These are phyloP conservation scores for Pelusios castaneus DNA, from an alignment of 2,113 vertebrate genomes.

Conservation along the genomic window DNA sequence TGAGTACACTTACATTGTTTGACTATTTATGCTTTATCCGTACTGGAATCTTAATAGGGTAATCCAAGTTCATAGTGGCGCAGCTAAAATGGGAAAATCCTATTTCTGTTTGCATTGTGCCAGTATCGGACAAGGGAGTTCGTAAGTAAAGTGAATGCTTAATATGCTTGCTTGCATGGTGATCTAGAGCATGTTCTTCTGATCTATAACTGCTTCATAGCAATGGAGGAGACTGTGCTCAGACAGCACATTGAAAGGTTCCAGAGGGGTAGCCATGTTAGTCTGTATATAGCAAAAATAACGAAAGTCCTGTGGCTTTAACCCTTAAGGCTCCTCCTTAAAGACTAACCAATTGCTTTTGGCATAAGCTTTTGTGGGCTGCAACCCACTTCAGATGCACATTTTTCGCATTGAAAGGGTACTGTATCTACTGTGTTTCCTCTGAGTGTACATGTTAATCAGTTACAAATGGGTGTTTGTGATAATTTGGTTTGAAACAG, in stretches of 20 bases:
- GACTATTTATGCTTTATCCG: neutral
- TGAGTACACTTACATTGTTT: neutral
- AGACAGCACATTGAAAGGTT: neutral
- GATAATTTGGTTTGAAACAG: neutral
- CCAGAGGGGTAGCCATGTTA: too few relatives aligned
- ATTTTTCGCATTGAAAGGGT: neutral
- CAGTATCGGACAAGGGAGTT: neutral
- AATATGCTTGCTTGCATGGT: neutral
- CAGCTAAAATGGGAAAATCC: neutral
- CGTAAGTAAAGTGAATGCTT: neutral
- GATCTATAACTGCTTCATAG: neutral
- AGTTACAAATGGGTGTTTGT: neutral
- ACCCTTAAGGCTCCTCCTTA: too few relatives aligned
- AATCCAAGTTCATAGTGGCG: neutral
- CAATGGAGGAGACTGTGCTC: neutral
- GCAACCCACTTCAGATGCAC: too few relatives aligned
- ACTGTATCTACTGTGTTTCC: neutral
- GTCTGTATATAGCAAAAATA: too few relatives aligned
- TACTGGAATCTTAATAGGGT: neutral
- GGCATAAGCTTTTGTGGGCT: too few relatives aligned
- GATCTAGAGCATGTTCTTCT: neutral
- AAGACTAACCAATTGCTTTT: too few relatives aligned
- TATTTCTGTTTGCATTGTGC: neutral
- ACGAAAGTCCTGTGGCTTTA: too few relatives aligned
- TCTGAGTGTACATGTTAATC: neutral